Base-by-base conservation (phyloP, 2,888 invertebrate species). In the Rhabditoides inermis region DNA sequence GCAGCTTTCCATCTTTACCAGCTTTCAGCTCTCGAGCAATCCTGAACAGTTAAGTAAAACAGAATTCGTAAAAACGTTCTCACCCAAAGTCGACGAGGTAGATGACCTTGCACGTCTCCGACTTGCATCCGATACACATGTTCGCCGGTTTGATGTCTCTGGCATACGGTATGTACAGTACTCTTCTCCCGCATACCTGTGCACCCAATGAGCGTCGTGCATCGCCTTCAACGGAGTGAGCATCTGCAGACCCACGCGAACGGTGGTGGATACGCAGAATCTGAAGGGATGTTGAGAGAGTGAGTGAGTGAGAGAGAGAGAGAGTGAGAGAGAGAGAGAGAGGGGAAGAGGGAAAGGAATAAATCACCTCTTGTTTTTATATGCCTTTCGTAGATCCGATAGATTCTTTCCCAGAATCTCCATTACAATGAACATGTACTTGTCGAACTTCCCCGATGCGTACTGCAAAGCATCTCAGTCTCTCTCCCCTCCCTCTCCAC, bases 61-160 rank as follows among this genome's bases (percentile, higher is more conserved):
- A n/a, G n/a, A n/a, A n/a, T n/a, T n/a, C n/a, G n/a, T n/a, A n/a
- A n/a, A n/a, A n/a, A n/a, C n/a, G n/a, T n/a, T n/a, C n/a, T n/a
- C n/a, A n/a, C 6, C 56, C 56, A 42, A 49, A 56, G 39, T 56
- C 56, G 20, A 56, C 49, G 12, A 56, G 41, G 28, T 35, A 55
- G 47, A 55, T 40, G 20, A 15, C 51, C 25, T 18, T 15, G n/a
- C 20, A 7, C 45, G 37, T 15, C 32, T 25, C 20, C 6, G 20
- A 25, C 10, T 26, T 22, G 6, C 15, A 25, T 23, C 53, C 53
- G n/a, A 49, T 22, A 32, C 56, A 56, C 44, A 56, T 49, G 36
- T 56, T 56, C n/a, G 40, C 41, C 22, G 56, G 56, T 25, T 56
- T 53, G n/a, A 56, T 25, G 45, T 53, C 56, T n/a, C 35, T 30